phyloP scores from a whole-genome alignment of 2,797 vertebrate genomes.

The Otolemur crassicaudatus region DNA sequence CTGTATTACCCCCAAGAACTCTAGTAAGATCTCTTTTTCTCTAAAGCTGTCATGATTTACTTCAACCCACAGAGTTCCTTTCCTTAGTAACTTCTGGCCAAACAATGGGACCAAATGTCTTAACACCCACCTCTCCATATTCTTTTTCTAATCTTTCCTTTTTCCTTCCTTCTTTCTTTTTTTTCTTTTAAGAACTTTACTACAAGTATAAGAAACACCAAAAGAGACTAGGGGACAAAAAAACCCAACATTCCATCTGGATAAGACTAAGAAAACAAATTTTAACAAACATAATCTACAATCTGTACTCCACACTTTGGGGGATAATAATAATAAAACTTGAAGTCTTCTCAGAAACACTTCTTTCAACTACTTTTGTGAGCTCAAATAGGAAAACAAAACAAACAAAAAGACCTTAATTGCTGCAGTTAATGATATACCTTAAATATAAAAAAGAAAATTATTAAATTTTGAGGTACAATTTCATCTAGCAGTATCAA shows the following conservation, averaged over 20 bases:
- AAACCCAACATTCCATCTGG: neutral
- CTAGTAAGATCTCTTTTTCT: neutral
- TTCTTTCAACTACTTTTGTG: neutral
- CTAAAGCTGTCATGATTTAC: neutral
- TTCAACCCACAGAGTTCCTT: neutral
- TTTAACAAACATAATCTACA: neutral
- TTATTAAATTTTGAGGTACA: neutral
- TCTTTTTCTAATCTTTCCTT: neutral
- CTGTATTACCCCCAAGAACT: neutral
- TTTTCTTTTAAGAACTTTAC: neutral
- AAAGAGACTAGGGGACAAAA: neutral
- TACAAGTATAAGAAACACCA: neutral
- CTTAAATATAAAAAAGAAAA: neutral
- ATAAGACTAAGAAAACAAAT: neutral
- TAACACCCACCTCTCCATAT: neutral
- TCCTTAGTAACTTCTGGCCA: neutral
- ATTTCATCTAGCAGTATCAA: neutral
- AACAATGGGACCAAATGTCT: neutral
- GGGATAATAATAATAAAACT: neutral
- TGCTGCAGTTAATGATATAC: neutral
- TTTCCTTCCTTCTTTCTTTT: neutral
- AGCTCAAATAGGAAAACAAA: neutral
- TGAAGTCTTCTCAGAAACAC: neutral
- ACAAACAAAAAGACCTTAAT: neutral
- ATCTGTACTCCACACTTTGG: neutral